A percentile compares a stretch with the other conserved stretches of the same genome.
These are phyloP conservation scores for Drosophila nr. medialis DNA, from an alignment of 2,888 invertebrate genomes.

Conservation along the genomic window DNA sequence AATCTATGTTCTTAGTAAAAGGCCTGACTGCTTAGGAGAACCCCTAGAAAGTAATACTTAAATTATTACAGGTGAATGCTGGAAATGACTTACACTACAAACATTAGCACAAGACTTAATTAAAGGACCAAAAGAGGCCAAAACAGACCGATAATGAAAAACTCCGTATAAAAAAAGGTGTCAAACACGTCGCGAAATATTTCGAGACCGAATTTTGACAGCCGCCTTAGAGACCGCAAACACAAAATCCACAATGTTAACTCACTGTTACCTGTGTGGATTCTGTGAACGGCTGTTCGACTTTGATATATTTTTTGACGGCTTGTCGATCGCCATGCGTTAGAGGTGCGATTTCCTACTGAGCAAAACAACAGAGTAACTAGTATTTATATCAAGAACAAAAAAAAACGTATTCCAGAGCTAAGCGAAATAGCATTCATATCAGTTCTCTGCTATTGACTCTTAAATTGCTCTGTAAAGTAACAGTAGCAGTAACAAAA, in stretches of 20 bases:
- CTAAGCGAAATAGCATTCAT: background rate
- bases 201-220: too few relatives aligned
- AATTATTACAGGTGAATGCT: conserved; percentile 4
- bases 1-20: background rate
- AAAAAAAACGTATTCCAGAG: background rate
- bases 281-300: too few relatives aligned
- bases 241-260: background rate
- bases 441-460: background rate
- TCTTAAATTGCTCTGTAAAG: background rate
- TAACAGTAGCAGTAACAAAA: background rate
- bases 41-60: background rate
- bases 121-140: background rate
- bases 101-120: background rate
- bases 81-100: background rate
- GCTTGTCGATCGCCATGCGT: too few relatives aligned
- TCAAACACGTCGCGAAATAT: background rate
- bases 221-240: background rate
- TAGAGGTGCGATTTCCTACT: background rate
- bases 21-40: background rate
- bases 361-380: background rate
- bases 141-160: too few relatives aligned
- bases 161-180: too few relatives aligned
- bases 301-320: too few relatives aligned
- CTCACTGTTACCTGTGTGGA: background rate
- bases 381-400: background rate